Evolutionary conservation across 2,797 vertebrate genomes (phyloP).

Genomic region (Aplochiton taeniatus): DNA sequence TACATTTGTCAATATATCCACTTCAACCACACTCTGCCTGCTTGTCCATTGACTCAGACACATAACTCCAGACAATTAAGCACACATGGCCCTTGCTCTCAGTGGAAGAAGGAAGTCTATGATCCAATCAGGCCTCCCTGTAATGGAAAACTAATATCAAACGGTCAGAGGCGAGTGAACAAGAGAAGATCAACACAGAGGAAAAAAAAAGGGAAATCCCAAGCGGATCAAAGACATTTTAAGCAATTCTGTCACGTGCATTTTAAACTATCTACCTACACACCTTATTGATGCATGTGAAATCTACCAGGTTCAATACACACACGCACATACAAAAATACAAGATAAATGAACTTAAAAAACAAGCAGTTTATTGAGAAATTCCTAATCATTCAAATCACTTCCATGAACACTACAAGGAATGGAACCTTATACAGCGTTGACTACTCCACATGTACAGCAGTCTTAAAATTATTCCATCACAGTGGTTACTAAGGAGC

Average conservation of each 20-base stretch:
- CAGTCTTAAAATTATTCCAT: constrained; percentile 57
- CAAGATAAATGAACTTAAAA: constrained; percentile 50
- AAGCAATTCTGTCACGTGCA: no score
- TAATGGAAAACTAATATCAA: no score
- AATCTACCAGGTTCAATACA: not conserved
- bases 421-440: constrained; percentile 72
- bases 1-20: constrained; percentile 67
- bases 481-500: constrained; percentile 73
- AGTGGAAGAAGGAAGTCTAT: constrained; percentile 19
- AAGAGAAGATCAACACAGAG: no score
- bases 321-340: constrained; percentile 19
- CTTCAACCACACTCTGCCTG: constrained; percentile 54
- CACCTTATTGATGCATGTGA: no score
- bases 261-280: no score
- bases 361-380: constrained; percentile 73
- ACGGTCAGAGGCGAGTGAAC: no score
- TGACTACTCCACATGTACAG: constrained; percentile 72
- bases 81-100: constrained; percentile 46
- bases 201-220: no score
- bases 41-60: constrained; percentile 48
- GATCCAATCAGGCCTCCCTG: constrained; percentile 47
- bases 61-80: constrained; percentile 61
- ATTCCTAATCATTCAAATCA: constrained; percentile 71
- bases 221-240: no score
- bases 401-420: constrained; percentile 52